phyloP scores from a whole-genome alignment of 2,113 vertebrate genomes.

The Eurypyga helias region DNA sequence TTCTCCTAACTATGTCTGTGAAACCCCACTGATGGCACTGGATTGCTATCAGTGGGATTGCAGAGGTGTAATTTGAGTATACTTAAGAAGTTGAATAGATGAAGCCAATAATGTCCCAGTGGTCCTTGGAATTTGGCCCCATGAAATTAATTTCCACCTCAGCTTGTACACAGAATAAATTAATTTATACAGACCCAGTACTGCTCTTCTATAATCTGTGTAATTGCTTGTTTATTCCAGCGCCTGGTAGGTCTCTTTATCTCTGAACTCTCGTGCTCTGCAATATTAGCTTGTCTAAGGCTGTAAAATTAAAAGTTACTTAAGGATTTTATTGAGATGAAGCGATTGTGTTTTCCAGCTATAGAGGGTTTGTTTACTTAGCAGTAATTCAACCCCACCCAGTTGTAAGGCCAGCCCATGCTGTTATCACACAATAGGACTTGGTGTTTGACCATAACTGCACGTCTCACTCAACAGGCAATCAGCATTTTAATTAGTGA shows the following conservation, averaged over 20 bases:
- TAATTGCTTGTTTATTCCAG: conserved; percentile 74
- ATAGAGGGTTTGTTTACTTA: conserved; percentile 73
- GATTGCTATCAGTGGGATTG: conserved; percentile 27
- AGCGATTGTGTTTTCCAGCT: conserved; percentile 69
- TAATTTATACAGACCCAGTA: conserved; percentile 63
- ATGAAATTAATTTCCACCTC: conserved; percentile 75
- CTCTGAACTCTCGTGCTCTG: conserved; percentile 66
- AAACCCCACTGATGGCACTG: neutral
- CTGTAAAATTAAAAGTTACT: conserved; percentile 76
- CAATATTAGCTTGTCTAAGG: conserved; percentile 69
- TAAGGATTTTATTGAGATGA: conserved; percentile 72
- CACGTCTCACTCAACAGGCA: conserved; percentile 84
- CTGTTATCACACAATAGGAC: conserved; percentile 80
- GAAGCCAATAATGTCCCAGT: conserved; percentile 64
- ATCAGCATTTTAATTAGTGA: conserved; percentile 88
- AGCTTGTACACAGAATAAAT: conserved; percentile 69
- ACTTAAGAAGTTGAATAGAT: conserved; percentile 58
- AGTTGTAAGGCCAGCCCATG: conserved; percentile 82
- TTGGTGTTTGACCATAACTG: conserved; percentile 84
- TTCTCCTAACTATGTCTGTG: neutral
- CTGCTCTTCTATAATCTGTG: conserved; percentile 64
- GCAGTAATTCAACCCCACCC: conserved; percentile 68
- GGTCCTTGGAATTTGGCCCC: conserved; percentile 70
- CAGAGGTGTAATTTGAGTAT: conserved; percentile 49
- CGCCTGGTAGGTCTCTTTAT: conserved; percentile 71